Evolutionary conservation across 2,113 vertebrate genomes (phyloP), one percentile per base, ranked within the genome.

Genomic region (Xiphophorus couchianus): DNA sequence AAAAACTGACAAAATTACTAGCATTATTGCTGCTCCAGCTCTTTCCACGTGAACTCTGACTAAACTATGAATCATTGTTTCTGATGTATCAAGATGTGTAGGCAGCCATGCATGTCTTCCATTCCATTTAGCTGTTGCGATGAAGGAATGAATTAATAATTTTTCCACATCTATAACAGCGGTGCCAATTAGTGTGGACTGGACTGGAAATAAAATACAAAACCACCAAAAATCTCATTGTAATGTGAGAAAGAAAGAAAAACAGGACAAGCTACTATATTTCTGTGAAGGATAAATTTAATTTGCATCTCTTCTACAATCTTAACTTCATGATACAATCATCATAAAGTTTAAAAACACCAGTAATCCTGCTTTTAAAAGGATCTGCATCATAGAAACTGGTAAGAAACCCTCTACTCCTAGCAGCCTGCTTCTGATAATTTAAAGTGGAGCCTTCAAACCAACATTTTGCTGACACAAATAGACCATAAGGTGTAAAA

Each of bases 281-380:
- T 67, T 79, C 66, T 61, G 69, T 82, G 76, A 72, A 70, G 71
- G 71, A 78, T 44, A 65, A 85, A 75, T 92, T 91, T 92, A 89
- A 91, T 93, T 69, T 29, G 58, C 66, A 42, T 82, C 65, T 84
- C 81, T 51, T 84, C 84, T 82, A 90, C 76, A 80, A 76, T 65
- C 62, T 85, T 85, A 61, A 78, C 72, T 63, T 77, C 28, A 31
- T 35, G 69, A 70, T 78, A 78, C 73, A 42, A 51, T 73, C 76
- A 82, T 73, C 76, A 54, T 58, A n/a, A 79, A 83, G 54, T 62
- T 86, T 79, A 79, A 73, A 76, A 88, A 81, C 83, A 84, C 78
- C 75, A 79, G 29, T 65, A 69, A 39, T 84, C 31, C 19, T 75
- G 66, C 51, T 75, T 33, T 81, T 78, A 72, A 82, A 76, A 85